Evolutionary conservation across 2,888 invertebrate genomes (phyloP).

Genomic region (Carpatolechia fugitivella): DNA sequence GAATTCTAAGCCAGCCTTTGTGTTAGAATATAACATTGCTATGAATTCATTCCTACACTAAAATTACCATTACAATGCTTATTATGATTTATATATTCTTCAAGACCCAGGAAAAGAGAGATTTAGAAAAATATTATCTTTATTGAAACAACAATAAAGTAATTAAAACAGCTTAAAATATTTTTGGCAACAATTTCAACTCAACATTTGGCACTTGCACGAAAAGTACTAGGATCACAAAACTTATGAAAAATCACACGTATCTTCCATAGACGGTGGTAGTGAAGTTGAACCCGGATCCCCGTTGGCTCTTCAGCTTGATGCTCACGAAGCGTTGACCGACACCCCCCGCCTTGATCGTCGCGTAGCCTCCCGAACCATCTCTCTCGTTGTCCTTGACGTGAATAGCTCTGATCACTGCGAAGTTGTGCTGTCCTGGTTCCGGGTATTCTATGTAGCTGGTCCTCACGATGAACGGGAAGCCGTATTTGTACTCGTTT

Average conservation of each 20-base stretch:
- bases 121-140: no score
- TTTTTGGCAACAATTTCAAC: not conserved
- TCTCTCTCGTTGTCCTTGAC: constrained; percentile 58
- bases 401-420: constrained; percentile 54
- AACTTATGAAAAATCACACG: constrained; percentile 5
- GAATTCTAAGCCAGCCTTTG: no score
- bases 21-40: no score
- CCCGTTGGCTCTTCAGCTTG: constrained; percentile 65
- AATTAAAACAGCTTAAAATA: not conserved
- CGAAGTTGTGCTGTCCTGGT: constrained; percentile 55
- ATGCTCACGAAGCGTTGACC: constrained; percentile 65
- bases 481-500: constrained; percentile 61
- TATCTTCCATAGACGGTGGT: constrained; percentile 66
- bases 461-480: constrained; percentile 56
- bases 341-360: constrained; percentile 59
- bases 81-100: no score
- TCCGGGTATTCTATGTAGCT: constrained; percentile 58
- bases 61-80: no score
- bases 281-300: constrained; percentile 63
- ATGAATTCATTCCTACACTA: no score
- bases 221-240: constrained; percentile 8
- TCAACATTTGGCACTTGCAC: constrained; percentile 4
- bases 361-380: constrained; percentile 60
- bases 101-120: no score
- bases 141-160: no score